These are phyloP conservation scores for Euzophera pinguis DNA, from an alignment of 2,888 invertebrate species.

Conservation along the genomic window DNA sequence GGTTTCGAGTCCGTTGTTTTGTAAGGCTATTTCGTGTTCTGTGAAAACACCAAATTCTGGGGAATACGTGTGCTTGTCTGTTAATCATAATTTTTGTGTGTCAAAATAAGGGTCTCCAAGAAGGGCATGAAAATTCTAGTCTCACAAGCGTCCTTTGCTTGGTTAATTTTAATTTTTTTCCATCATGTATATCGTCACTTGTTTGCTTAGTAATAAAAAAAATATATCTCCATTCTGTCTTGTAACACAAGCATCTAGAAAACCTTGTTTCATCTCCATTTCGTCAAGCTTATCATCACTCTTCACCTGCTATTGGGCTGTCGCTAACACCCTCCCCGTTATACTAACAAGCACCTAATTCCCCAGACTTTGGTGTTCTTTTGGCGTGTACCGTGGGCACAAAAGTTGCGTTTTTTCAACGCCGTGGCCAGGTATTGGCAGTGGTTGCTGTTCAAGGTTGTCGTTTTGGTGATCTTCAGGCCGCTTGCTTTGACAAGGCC, in stretches of 20 bases:
- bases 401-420: constrained; percentile 40
- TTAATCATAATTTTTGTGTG: too few species aligned
- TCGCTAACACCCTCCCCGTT: background rate
- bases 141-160: too few species aligned
- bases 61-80: background rate
- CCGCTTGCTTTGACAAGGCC: constrained; percentile 27
- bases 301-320: background rate
- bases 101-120: too few species aligned
- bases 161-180: too few species aligned
- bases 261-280: too few species aligned
- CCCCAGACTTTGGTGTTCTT: constrained; percentile 43
- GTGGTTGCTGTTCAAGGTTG: constrained; percentile 34
- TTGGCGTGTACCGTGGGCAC: constrained; percentile 36
- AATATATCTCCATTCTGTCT: too few species aligned
- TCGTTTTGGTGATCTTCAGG: constrained; percentile 33
- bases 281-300: too few species aligned
- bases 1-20: background rate
- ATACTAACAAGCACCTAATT: constrained; percentile 15
- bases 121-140: too few species aligned
- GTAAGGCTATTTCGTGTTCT: background rate
- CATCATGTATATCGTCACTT: too few species aligned
- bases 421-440: constrained; percentile 42
- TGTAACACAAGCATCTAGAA: too few species aligned
- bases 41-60: background rate
- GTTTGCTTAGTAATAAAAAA: too few species aligned